Evolutionary conservation across 2,113 vertebrate species (phyloP).

Genomic region (Nibea albiflora): DNA sequence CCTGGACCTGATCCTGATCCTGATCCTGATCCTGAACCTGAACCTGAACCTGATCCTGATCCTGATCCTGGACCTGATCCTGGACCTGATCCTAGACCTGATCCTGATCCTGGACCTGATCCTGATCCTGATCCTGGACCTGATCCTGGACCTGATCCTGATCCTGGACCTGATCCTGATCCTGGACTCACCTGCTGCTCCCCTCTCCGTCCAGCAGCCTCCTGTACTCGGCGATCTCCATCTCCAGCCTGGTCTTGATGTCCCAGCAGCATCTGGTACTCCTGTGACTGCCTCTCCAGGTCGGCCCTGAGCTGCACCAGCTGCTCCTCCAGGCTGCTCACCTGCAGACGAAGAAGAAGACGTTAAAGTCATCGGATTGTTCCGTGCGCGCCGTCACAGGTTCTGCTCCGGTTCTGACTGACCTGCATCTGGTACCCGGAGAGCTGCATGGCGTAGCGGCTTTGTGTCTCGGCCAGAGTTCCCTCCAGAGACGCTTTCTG

Average conservation of each 20-base stretch:
- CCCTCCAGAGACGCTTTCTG: slow-evolving; percentile 90
- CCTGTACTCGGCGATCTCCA: slow-evolving; percentile 90
- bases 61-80: too few relatives aligned
- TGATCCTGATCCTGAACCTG: background rate
- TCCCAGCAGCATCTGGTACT: slow-evolving; percentile 87
- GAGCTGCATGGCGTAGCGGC: slow-evolving; percentile 82
- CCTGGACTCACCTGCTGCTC: slow-evolving; percentile 51
- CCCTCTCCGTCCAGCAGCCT: slow-evolving; percentile 82
- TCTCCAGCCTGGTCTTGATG: slow-evolving; percentile 87
- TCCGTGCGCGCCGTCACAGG: too few relatives aligned
- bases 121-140: background rate
- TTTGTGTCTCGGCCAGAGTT: slow-evolving; percentile 85
- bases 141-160: too few relatives aligned
- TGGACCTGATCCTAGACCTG: too few relatives aligned
- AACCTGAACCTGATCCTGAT: too few relatives aligned
- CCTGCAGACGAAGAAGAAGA: slow-evolving; percentile 39
- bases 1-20: too few relatives aligned
- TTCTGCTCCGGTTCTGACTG: slow-evolving; percentile 13
- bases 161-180: too few relatives aligned
- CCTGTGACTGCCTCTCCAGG: slow-evolving; percentile 84
- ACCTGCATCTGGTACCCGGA: slow-evolving; percentile 85
- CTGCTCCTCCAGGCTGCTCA: slow-evolving; percentile 83
- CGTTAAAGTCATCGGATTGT: too few relatives aligned
- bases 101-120: too few relatives aligned
- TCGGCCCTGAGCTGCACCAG: slow-evolving; percentile 82